Percentiles rank a stretch among this genome's conserved stretches.
Conservation (phyloP, 37 sponge, comb jelly and placozoan genomes). For the Geodia barretti region DNA sequence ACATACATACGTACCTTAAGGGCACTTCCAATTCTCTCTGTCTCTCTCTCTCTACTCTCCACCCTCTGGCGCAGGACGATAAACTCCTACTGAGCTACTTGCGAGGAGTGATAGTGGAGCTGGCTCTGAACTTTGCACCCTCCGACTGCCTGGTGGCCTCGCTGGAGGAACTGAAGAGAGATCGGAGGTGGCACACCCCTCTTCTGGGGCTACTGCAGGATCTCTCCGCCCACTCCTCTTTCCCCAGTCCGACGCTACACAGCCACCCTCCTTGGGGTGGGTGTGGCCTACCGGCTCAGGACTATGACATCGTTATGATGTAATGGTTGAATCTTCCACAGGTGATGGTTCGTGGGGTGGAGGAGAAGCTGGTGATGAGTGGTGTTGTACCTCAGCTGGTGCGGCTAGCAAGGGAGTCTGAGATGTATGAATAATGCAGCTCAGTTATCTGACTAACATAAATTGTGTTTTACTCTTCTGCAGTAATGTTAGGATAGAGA, state of each 20-base stretch:
- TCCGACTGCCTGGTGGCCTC: conserved; percentile 55
- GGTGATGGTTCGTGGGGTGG: conserved; percentile 56
- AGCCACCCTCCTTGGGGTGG: conserved; percentile 61
- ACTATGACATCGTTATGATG: too few species aligned
- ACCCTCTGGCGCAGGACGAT: conserved; percentile 41
- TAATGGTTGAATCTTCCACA: too few species aligned
- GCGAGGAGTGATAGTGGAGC: conserved; percentile 24
- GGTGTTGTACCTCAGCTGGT: conserved; percentile 64
- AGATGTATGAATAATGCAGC: conserved; percentile 45
- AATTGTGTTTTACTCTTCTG: background rate
- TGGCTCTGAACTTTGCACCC: conserved; percentile 57
- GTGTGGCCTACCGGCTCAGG: conserved; percentile 1
- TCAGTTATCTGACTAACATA: background rate
- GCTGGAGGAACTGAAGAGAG: conserved; percentile 44
- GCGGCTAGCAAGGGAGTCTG: conserved; percentile 66
- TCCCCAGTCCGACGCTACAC: conserved; percentile 67
- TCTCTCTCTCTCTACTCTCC: background rate
- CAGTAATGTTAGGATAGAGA: conserved; percentile 70
- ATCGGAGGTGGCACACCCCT: conserved; percentile 30
- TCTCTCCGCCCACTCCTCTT: conserved; percentile 59
- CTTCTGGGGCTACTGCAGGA: conserved; percentile 45
- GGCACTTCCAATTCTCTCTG: too few species aligned
- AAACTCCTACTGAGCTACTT: conserved; percentile 21
- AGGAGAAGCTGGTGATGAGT: conserved; percentile 52
- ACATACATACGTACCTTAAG: too few species aligned